Evolutionary conservation across 92 coral and sea anemone genomes (phyloP), one percentile per base, ranked within the genome.

Genomic region (Porites evermanni): DNA sequence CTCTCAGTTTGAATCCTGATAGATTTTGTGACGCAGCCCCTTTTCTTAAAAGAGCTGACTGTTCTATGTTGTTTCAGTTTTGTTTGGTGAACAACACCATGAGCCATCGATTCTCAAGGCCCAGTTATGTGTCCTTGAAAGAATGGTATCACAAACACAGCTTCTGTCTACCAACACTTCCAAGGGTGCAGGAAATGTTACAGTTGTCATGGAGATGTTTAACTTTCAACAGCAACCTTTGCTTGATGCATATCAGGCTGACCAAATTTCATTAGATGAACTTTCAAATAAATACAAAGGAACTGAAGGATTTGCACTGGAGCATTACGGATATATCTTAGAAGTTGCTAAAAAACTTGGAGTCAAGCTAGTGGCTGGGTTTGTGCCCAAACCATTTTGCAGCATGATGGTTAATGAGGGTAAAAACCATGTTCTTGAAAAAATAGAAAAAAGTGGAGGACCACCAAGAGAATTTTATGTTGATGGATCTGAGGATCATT

Each of bases 71-170:
- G 68, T 88, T 79, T 4, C 87, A 94, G 98, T 94, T 80, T 79
- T 94, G 52, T 94, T 94, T 89, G 98, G 95, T 51, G 98, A 94
- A 70, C 95, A 94, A 38, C 98, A 92, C 54, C 89, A 94, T 26
- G 89, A 91, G 76, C 83, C 93, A 11, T 54, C 87, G 44, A 94
- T 94, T 52, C 89, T 94, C 17, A 94, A 89, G 74, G 95, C 98
- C 20, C 98, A 94, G 54, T 90, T 94, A 6, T 94, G 95, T 84
- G 89, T 94, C 17, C 88, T 94, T 32, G 95, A 94, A 81, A 88
- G 95, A 84, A 94, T 94, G 98, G 93, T 88, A 10, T 68, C 95
- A 19, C 93, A 92, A 47, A 79, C 87, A 44, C 76, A 89, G 78
- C 67, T 79, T 11, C 44, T 82, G 32, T 79, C 84, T 14, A 53